phyloP scores from a whole-genome alignment of 2,113 vertebrate genomes.

The Ictalurus punctatus region DNA sequence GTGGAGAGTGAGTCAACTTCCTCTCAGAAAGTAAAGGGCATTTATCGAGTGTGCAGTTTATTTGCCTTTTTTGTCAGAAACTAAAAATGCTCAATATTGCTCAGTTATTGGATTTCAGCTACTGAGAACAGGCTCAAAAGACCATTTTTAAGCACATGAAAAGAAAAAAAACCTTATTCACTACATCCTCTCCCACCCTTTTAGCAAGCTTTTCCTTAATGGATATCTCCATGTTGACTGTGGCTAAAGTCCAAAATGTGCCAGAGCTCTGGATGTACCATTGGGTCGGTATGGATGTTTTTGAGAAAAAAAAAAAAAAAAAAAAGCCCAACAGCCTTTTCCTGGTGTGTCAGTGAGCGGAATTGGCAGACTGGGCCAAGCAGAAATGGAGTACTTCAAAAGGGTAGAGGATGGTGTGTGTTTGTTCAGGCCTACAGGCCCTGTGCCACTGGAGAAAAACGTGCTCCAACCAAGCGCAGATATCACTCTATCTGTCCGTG shows the following conservation, averaged over 20 bases:
- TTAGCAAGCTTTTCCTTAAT: conserved; percentile 8
- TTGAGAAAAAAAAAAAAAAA: conserved; percentile 7
- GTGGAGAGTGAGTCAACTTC: neutral
- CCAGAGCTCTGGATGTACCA: conserved; percentile 20
- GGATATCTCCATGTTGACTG: conserved; percentile 27
- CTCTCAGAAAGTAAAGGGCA: conserved; percentile 23
- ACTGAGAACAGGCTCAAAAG: neutral
- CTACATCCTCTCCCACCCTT: conserved; percentile 2
- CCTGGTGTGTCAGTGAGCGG: conserved; percentile 37
- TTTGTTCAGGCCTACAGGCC: conserved; percentile 51
- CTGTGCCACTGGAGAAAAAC: conserved; percentile 31
- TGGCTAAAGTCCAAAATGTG: conserved; percentile 35
- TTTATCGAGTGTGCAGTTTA: conserved; percentile 1
- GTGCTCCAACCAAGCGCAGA: conserved; percentile 26
- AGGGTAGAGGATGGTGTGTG: conserved; percentile 21
- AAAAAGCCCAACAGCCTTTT: conserved; percentile 31
- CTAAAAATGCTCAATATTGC: conserved; percentile 25
- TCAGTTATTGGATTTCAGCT: conserved; percentile 37
- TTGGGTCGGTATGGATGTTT: neutral
- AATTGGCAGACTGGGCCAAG: neutral
- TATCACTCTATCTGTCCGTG: conserved; percentile 19
- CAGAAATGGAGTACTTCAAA: conserved; percentile 43
- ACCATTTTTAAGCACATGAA: conserved; percentile 22
- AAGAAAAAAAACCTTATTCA: neutral
- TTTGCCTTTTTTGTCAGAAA: conserved; percentile 17